Conservation (phyloP, 2,113 vertebrate genomes). For the Canis aureus region DNA sequence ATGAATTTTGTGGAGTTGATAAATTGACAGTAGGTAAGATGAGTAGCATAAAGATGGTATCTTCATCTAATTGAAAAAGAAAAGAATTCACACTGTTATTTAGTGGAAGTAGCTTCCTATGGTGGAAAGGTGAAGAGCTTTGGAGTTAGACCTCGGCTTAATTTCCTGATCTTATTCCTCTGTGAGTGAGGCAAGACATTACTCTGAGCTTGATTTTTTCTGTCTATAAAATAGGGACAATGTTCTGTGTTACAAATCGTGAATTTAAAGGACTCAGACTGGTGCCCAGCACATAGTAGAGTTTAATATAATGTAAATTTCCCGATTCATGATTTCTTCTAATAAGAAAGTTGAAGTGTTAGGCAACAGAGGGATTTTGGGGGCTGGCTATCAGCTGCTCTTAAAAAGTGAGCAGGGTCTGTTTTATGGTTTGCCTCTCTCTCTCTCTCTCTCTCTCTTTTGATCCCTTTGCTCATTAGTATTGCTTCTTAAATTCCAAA, state of each 20-base stretch:
- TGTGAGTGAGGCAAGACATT: not conserved
- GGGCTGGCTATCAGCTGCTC: not conserved
- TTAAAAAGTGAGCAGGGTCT: not conserved
- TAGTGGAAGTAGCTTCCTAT: not conserved
- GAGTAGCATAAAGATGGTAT: not conserved
- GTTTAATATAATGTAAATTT: not conserved
- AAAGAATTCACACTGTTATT: not conserved
- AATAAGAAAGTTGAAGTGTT: not conserved
- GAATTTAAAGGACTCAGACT: not conserved
- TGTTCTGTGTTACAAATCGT: not conserved
- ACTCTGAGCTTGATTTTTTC: not conserved
- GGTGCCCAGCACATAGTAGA: not conserved
- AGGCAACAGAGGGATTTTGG: not conserved
- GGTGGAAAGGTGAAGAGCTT: not conserved
- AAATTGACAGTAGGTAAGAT: not conserved
- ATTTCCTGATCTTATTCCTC: not conserved
- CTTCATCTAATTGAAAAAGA: not conserved
- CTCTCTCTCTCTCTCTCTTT: not conserved
- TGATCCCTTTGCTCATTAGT: not conserved
- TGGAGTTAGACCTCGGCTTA: not conserved
- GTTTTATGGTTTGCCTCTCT: not conserved
- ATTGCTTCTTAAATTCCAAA: not conserved
- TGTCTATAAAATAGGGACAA: not conserved
- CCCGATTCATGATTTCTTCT: not conserved
- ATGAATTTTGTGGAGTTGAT: not conserved